Evolutionary conservation across 2,797 vertebrate species (phyloP).

Genomic region (Mionectes olivaceus): DNA sequence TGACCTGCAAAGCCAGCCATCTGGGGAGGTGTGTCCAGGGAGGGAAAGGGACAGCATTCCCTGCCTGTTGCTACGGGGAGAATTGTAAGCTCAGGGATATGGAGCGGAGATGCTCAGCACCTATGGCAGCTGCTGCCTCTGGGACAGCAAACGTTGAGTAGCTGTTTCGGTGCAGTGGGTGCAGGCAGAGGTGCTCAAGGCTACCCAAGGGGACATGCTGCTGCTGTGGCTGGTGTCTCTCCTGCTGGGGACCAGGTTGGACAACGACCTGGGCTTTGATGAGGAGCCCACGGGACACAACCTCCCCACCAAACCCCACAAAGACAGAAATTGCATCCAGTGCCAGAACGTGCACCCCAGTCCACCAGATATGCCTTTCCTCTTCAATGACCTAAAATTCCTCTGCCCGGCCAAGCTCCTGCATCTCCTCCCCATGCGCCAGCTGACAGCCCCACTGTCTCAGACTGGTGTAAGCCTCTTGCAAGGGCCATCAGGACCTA

Average conservation of each 20-base stretch:
- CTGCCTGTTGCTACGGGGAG: rapidly evolving
- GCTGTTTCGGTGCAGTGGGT: rapidly evolving
- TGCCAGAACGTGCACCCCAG: neutral
- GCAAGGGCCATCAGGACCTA: neutral
- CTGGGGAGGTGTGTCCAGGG: rapidly evolving
- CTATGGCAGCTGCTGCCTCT: neutral
- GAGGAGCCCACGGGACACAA: rapidly evolving
- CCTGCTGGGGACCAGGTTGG: neutral
- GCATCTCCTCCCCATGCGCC: rapidly evolving
- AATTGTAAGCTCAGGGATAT: rapidly evolving
- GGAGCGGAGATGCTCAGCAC: neutral
- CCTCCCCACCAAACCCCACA: neutral
- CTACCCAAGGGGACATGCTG: rapidly evolving
- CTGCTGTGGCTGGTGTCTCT: neutral
- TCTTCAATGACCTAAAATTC: neutral
- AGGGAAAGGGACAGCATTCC: neutral
- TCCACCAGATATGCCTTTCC: neutral
- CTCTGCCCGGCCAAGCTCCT: neutral
- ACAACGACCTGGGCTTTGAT: neutral
- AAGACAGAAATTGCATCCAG: neutral
- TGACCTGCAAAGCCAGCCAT: slow-evolving; percentile 78
- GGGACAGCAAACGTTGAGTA: neutral
- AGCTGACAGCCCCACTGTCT: rapidly evolving
- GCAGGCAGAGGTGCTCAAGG: neutral
- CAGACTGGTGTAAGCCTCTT: neutral